phyloP scores from a whole-genome alignment of 1,140 invertebrate species.

The Potamilus streckersoni region DNA sequence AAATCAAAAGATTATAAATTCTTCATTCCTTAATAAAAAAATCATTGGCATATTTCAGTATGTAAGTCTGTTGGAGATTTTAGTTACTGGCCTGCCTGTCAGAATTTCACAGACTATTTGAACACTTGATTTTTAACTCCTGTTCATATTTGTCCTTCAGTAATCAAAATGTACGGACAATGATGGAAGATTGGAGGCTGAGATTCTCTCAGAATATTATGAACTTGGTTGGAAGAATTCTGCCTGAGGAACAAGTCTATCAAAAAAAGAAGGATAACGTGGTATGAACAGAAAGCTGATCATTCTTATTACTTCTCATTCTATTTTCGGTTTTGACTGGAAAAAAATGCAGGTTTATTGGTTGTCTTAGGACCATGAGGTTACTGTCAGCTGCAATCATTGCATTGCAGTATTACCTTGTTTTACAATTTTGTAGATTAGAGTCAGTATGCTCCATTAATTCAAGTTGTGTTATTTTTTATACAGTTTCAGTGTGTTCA shows the following conservation, averaged over 20 bases:
- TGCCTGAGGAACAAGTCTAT: slow-evolving; percentile 77
- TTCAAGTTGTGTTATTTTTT: too few species aligned
- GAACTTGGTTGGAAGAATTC: slow-evolving; percentile 73
- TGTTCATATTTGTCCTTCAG: slow-evolving; percentile 31
- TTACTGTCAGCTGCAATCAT: too few species aligned
- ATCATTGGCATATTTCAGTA: neutral
- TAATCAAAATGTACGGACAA: slow-evolving; percentile 70
- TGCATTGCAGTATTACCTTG: too few species aligned
- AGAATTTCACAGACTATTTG: neutral
- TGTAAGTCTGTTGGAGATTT: neutral
- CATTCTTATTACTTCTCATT: neutral
- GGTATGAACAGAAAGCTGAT: slow-evolving; percentile 8
- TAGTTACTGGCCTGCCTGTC: neutral
- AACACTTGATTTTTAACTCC: neutral
- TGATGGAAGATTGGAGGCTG: slow-evolving; percentile 85
- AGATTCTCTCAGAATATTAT: slow-evolving; percentile 68
- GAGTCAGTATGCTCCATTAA: too few species aligned
- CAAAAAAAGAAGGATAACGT: slow-evolving; percentile 70
- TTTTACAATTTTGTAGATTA: too few species aligned
- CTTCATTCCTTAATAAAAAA: neutral
- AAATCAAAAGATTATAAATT: neutral
- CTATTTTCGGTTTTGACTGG: slow-evolving; percentile 3
- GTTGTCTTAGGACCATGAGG: too few species aligned
- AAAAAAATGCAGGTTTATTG: too few species aligned
- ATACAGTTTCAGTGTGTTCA: too few species aligned